Base-by-base conservation (phyloP, 2,113 vertebrate species). In the Syrmaticus mikado region DNA sequence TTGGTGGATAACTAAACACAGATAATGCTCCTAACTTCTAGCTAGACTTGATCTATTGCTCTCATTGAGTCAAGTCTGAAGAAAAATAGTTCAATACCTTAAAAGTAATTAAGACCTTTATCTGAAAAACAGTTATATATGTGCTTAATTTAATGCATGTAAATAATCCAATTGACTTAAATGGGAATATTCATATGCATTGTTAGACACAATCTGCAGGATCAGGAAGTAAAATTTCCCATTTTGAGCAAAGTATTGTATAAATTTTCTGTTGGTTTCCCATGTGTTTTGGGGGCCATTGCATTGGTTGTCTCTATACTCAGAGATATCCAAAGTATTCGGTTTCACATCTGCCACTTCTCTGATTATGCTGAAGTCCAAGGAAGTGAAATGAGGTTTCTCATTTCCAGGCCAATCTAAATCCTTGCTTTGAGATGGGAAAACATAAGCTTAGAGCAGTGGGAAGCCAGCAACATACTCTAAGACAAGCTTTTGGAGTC, bases 71-170 rank as follows among this genome's bases (percentile, higher is more conserved):
- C 91, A 92, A 92, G 89, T 89, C 82, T 71, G 91, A 95, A 96
- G 96, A 96, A 92, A 95, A 96, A 96, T 94, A 82, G 95, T 94
- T 93, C 94, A 92, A 92, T 89, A 77, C 60, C 87, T 92, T 82
- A 80, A 85, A 96, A 96, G 94, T 94, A 96, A 94, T 96, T 95
- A 96, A 96, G 94, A 96, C 89, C 82, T 95, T 96, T 96, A 92
- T 96, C 94, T 93, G 96, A 92, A 89, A 92, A 93, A 55, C 89
- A 77, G 89, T 96, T 96, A 89, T 89, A 82, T 91, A 93, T 91
- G 92, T 92, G 85, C 79, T 96, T 94, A 95, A 93, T 96, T 95
- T 95, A 91, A 92, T 87, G 64, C 90, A 92, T 94, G 91, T 93
- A 91, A 95, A 96, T 95, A 93, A 91, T 82, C 89, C 79, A 77